Evolutionary conservation across 2,888 invertebrate genomes (phyloP).

Genomic region (Sphaerophoria rueppellii): DNA sequence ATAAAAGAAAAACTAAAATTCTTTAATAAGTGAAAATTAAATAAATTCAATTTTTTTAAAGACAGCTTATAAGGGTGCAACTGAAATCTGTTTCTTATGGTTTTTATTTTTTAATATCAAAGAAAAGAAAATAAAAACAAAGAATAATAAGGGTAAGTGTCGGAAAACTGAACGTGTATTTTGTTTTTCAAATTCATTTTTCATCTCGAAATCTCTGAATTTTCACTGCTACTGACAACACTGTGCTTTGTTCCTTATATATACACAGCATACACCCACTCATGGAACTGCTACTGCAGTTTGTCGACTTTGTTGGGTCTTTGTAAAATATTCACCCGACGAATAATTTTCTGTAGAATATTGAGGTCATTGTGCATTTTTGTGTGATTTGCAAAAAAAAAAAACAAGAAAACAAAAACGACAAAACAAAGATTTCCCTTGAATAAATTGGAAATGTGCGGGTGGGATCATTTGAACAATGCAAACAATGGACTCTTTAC

Average conservation of each 20-base stretch:
- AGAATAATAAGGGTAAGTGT: conserved; percentile 53
- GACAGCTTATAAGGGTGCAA: conserved; percentile 5
- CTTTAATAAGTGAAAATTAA: background rate
- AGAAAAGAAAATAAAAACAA: conserved; percentile 38
- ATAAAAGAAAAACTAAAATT: background rate
- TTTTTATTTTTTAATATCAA: conserved; percentile 1
- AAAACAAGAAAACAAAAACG: background rate
- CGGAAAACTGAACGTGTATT: conserved; percentile 1
- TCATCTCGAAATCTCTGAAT: conserved; percentile 5
- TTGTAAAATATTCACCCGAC: background rate
- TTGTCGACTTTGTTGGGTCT: conserved; percentile 16
- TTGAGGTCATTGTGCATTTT: conserved; percentile 55
- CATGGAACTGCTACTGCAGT: conserved; percentile 1
- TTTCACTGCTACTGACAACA: background rate
- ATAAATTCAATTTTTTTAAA: background rate
- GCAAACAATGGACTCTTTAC: conserved; percentile 17
- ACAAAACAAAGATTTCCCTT: conserved; percentile 22
- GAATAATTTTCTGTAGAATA: conserved; percentile 36
- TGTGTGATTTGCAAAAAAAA: conserved; percentile 12
- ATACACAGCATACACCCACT: background rate
- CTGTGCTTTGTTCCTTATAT: conserved; percentile 1
- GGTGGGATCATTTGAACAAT: conserved; percentile 1
- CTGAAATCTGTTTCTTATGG: conserved; percentile 28
- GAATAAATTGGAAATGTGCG: conserved; percentile 29
- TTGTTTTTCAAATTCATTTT: background rate